Conservation (phyloP, 92 coral and sea anemone species). For the Epizoanthus fatuus region DNA sequence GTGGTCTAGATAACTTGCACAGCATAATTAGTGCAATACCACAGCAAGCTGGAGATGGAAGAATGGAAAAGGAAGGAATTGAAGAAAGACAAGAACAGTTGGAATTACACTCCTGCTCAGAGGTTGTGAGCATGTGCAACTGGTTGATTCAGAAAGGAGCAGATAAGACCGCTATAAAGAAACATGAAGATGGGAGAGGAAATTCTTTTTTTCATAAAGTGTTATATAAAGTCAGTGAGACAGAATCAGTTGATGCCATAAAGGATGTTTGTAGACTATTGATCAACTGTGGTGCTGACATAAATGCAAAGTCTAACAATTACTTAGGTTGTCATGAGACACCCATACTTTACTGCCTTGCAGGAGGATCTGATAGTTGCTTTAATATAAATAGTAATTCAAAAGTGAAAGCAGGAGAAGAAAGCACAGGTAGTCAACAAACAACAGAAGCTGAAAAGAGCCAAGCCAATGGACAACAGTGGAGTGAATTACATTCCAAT, state of each 20-base stretch:
- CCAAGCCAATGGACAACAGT: background rate
- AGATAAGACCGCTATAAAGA: background rate
- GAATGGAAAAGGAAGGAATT: background rate
- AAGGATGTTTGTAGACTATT: constrained; percentile 12
- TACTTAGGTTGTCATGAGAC: background rate
- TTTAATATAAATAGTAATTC: background rate
- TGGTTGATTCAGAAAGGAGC: constrained; percentile 21
- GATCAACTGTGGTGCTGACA: constrained; percentile 19
- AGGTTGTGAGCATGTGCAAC: background rate
- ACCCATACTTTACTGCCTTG: background rate
- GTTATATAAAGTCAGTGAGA: background rate
- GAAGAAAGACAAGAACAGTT: background rate
- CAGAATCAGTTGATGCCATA: constrained; percentile 13
- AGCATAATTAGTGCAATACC: background rate
- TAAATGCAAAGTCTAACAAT: background rate
- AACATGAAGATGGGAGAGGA: background rate
- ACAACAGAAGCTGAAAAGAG: too few species aligned
- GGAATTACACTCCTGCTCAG: background rate
- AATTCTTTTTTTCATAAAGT: constrained; percentile 9
- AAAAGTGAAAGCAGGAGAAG: background rate
- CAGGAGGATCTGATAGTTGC: background rate
- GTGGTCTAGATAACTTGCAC: background rate
- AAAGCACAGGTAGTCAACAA: background rate
- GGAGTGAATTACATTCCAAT: background rate
- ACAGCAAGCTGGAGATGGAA: background rate